Conservation (phyloP, 2,797 vertebrate genomes). For the Ceyx erithaca region DNA sequence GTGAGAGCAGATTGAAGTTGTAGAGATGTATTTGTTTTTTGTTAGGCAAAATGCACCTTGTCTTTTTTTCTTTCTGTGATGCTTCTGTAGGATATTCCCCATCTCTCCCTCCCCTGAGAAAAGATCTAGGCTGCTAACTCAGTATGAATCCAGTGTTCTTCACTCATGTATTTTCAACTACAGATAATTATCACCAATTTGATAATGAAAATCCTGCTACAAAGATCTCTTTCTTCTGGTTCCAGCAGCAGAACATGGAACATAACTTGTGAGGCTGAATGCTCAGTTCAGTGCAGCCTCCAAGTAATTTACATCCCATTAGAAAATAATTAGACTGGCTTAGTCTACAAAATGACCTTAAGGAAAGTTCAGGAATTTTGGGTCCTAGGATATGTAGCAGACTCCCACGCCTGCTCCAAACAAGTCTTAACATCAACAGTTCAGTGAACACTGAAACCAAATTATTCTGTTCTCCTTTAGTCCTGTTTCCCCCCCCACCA, state of each 20-base stretch:
- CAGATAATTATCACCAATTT: constrained; percentile 37
- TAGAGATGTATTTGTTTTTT: neutral
- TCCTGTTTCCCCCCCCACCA: neutral
- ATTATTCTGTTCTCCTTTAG: neutral
- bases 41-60: neutral
- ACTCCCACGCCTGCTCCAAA: constrained; percentile 12
- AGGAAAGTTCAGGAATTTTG: constrained; percentile 55
- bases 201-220: constrained; percentile 33
- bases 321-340: constrained; percentile 59
- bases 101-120: neutral
- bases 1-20: neutral
- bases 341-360: constrained; percentile 34
- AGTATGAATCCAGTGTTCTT: neutral
- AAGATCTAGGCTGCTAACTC: constrained; percentile 20
- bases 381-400: neutral
- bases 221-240: constrained; percentile 34
- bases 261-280: neutral
- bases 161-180: neutral
- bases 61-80: constrained; percentile 8
- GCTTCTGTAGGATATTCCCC: neutral
- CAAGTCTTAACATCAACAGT: constrained; percentile 27
- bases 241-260: constrained; percentile 9
- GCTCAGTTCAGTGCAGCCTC: neutral
- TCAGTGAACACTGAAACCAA: neutral
- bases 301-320: constrained; percentile 57